Evolutionary conservation across 2,113 vertebrate genomes (phyloP).

Genomic region (Phalacrocorax carbo): DNA sequence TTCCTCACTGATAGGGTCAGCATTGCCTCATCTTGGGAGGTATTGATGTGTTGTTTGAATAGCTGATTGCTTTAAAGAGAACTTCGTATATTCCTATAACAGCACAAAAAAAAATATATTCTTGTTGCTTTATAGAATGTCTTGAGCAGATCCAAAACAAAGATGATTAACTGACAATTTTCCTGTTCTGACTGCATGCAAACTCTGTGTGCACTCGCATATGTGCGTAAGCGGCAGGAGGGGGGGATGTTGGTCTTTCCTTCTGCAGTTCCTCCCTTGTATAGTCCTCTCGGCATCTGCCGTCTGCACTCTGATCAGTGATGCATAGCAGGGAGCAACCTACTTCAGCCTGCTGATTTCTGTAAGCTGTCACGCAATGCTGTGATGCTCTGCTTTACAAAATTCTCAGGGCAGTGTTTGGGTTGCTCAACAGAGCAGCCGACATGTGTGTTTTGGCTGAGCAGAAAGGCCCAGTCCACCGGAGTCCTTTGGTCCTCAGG

Average conservation of each 20-base stretch:
- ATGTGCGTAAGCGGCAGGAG: neutral
- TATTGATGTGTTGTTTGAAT: neutral
- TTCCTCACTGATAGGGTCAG: neutral
- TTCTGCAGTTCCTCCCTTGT: neutral
- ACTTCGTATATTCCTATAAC: neutral
- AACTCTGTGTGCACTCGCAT: rapidly evolving
- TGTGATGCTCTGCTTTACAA: neutral
- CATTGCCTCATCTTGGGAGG: neutral
- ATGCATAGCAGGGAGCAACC: neutral
- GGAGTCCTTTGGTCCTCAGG: neutral
- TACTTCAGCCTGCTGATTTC: neutral
- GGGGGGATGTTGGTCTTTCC: neutral
- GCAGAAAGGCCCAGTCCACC: neutral
- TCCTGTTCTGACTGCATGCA: neutral
- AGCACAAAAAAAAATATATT: neutral
- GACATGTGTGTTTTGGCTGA: neutral
- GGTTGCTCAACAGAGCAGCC: neutral
- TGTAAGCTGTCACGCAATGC: neutral
- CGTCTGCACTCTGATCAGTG: neutral
- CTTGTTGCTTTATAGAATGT: neutral
- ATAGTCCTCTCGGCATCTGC: neutral
- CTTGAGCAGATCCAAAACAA: neutral
- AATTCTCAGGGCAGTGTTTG: neutral
- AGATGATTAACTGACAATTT: neutral
- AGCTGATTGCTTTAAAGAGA: neutral